Evolutionary conservation across 2,888 invertebrate genomes (phyloP), one percentile per base, ranked within the genome.

Genomic region (Sicus ferrugineus): DNA sequence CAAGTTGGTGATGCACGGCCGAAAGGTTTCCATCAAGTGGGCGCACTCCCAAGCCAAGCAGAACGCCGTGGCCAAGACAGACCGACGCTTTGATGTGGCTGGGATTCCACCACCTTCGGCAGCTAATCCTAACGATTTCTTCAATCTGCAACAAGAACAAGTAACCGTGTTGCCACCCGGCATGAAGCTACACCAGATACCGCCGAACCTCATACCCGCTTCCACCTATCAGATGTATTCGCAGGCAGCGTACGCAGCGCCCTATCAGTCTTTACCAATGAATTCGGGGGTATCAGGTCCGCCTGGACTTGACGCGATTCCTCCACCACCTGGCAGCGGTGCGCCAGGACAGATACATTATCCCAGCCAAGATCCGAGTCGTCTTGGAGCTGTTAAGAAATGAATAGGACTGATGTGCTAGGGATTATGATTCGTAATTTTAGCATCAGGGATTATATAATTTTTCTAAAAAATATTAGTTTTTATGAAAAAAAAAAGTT

Each of bases 1-100:
- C 83, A 96, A 98, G 80, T 86, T 98, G 34, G 88, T 89, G 2
- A 86, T 89, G 23, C 93, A 93, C 42, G 96, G 96, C 0, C 89
- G 96, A 73, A 89, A 97, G 61, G 88, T 98, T 2, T 96, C 96
- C n/a, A 97, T 99, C 73, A 97, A 98, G 82, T 99, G 99, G 99
- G 98, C 98, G 0, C 92, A 96, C 78, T 96, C 97, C 0, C 98
- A 98, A 86, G 97, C 92, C 2, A 87, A 91, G 59, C 89, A 90
- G 72, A 87, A 87, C 6, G 81, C 83, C 1, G 86, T 86, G 66
- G 86, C 86, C 0, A 87, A 88, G 67, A 86, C 88, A 21, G 86
- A 85, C 73, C 88, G 90, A 72, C 86, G 87, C 5, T 85, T 84
- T 54, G 92, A 93, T 78, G 91, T 93, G 0, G 92, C 93, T 0